Conservation (phyloP, 2,888 invertebrate genomes). For the Drosophila melanosoma region DNA sequence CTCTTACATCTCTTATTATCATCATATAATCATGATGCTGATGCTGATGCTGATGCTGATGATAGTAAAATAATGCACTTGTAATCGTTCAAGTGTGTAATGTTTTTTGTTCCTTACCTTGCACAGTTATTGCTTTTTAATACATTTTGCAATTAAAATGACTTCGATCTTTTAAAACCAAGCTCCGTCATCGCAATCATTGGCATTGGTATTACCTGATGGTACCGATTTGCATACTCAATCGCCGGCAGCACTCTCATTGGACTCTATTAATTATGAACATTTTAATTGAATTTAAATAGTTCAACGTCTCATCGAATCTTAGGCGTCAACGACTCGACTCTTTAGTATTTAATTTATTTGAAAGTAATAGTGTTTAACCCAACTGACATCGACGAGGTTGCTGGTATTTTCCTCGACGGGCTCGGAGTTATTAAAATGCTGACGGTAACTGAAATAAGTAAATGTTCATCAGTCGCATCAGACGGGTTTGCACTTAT, state of each 20-base stretch:
- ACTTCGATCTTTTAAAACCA: slow-evolving; percentile 13
- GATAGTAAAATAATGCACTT: slow-evolving; percentile 30
- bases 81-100: slow-evolving; percentile 36
- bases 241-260: slow-evolving; percentile 45
- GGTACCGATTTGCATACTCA: slow-evolving; percentile 52
- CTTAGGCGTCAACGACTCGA: slow-evolving; percentile 16
- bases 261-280: slow-evolving; percentile 63
- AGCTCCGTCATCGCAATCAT: slow-evolving; percentile 1
- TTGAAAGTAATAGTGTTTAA: slow-evolving; percentile 55
- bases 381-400: slow-evolving; percentile 44
- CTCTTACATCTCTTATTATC: slow-evolving; percentile 1
- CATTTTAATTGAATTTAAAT: slow-evolving; percentile 55
- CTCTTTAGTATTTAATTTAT: slow-evolving; percentile 57
- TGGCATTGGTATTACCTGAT: slow-evolving; percentile 41
- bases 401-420: slow-evolving; percentile 28
- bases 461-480: slow-evolving; percentile 11
- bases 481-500: slow-evolving; percentile 41
- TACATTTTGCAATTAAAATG: slow-evolving; percentile 36
- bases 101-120: slow-evolving; percentile 5
- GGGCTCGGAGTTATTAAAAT: slow-evolving; percentile 51
- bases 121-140: slow-evolving; percentile 17
- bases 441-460: slow-evolving; percentile 31
- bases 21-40: slow-evolving; percentile 5
- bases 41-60: slow-evolving; percentile 18
- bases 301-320: slow-evolving; percentile 20